These are phyloP conservation scores for Epinephelus moara DNA, from an alignment of 2,113 vertebrate genomes.

Conservation along the genomic window DNA sequence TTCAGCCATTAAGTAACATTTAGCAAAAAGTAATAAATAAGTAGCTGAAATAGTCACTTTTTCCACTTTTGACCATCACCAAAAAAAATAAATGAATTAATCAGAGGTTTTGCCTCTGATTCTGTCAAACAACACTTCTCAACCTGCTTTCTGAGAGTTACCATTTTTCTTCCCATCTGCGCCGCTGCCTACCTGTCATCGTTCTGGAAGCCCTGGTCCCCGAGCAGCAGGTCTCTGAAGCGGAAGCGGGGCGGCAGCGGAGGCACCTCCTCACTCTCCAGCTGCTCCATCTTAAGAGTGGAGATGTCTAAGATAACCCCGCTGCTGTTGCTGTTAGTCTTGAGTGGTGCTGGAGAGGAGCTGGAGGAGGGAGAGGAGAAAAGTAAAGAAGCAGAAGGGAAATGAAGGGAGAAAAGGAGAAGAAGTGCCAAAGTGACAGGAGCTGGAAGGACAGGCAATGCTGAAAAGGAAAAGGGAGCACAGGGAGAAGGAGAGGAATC, in stretches of 20 bases:
- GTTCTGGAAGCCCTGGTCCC: conserved; percentile 92
- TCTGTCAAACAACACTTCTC: neutral
- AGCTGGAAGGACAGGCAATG: neutral
- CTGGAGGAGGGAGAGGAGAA: conserved; percentile 46
- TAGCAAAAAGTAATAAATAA: neutral
- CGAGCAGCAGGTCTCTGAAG: conserved; percentile 93
- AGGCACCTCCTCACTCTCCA: conserved; percentile 92
- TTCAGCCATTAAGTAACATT: no score
- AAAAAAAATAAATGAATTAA: neutral
- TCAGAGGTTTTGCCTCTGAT: neutral
- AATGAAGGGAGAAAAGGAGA: neutral
- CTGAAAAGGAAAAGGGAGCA: neutral
- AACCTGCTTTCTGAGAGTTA: neutral
- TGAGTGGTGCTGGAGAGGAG: conserved; percentile 44
- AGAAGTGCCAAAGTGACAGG: neutral
- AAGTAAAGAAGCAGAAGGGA: conserved; percentile 33
- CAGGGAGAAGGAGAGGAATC: conserved; percentile 2
- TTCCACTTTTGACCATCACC: neutral
- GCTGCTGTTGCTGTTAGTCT: conserved; percentile 53
- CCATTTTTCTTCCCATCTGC: neutral
- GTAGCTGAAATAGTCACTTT: neutral
- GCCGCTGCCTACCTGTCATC: conserved; percentile 89
- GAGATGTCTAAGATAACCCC: conserved; percentile 81
- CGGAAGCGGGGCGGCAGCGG: conserved; percentile 92
- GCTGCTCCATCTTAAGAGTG: conserved; percentile 87